These are phyloP conservation scores for Atta cephalotes DNA, from an alignment of 1,140 invertebrate genomes.

Conservation along the genomic window DNA sequence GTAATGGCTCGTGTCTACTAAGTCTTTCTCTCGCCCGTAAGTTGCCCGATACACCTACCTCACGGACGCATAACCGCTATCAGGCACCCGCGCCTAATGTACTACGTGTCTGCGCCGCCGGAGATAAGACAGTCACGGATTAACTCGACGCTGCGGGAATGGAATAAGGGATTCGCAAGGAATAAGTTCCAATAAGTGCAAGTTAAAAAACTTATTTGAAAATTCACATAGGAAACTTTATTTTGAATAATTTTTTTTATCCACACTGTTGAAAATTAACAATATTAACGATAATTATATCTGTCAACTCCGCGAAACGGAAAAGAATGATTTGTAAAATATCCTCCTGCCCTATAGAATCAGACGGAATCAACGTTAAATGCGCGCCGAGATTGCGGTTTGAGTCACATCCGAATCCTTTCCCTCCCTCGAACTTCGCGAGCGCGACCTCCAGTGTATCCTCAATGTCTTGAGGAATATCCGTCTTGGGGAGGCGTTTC, in stretches of 20 bases:
- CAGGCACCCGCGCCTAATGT: conserved; percentile 26
- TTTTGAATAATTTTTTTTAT: not conserved
- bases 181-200: not conserved
- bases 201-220: not conserved
- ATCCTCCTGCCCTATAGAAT: not conserved
- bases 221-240: not conserved
- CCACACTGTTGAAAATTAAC: not conserved
- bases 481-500: conserved; percentile 49
- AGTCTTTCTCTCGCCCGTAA: conserved; percentile 63
- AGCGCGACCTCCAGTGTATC: conserved; percentile 37
- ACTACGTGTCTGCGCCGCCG: not conserved
- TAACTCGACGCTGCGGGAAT: not conserved
- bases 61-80: conserved; percentile 74
- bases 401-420: not conserved
- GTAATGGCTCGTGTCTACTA: conserved; percentile 83
- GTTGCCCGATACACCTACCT: conserved; percentile 68
- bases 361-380: not conserved
- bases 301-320: not conserved
- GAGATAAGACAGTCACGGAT: conserved; percentile 11
- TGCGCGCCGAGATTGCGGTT: not conserved
- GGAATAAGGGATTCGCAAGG: not conserved
- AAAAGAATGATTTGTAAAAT: not conserved
- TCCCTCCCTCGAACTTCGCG: conserved; percentile 30
- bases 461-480: conserved; percentile 38
- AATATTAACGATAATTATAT: not conserved